Evolutionary conservation across 2,797 vertebrate genomes (phyloP).

Genomic region (Rhodeus uyekii): DNA sequence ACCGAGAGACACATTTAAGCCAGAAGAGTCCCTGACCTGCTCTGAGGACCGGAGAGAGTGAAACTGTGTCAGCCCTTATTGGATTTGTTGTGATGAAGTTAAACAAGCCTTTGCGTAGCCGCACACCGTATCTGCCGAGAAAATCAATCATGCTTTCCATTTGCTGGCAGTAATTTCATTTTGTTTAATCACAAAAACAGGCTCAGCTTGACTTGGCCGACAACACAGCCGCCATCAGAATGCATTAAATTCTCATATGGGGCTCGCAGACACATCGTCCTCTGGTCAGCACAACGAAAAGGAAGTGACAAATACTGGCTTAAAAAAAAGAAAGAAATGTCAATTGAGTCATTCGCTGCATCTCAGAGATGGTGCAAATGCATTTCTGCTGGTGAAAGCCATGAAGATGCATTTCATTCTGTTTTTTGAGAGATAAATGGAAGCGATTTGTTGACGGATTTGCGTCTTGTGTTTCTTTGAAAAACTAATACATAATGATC

Average conservation of each 20-base stretch:
- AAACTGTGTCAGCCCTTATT: slow-evolving; percentile 59
- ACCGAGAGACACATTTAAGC: slow-evolving; percentile 6
- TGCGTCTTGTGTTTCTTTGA: slow-evolving; percentile 6
- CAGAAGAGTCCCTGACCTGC: slow-evolving; percentile 58
- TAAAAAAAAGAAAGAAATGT: not conserved
- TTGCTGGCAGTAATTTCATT: slow-evolving; percentile 72
- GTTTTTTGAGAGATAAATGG: slow-evolving; percentile 3
- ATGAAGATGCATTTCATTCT: slow-evolving; percentile 31
- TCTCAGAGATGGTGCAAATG: slow-evolving; percentile 12
- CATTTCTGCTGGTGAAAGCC: not conserved
- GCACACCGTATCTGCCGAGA: slow-evolving; percentile 61
- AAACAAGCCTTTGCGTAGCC: slow-evolving; percentile 66
- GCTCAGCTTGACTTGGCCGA: slow-evolving; percentile 59
- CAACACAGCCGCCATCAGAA: slow-evolving; percentile 62
- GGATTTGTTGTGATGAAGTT: slow-evolving; percentile 72
- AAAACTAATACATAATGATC: slow-evolving; percentile 50
- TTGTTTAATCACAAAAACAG: slow-evolving; percentile 71
- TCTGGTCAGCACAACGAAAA: slow-evolving; percentile 1
- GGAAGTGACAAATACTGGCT: slow-evolving; percentile 26
- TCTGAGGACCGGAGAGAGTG: slow-evolving; percentile 53
- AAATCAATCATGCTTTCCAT: slow-evolving; percentile 71
- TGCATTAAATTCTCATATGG: slow-evolving; percentile 61
- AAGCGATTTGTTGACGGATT: slow-evolving; percentile 18
- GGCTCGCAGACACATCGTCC: slow-evolving; percentile 42
- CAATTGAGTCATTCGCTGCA: not conserved